Conservation (phyloP, 2,113 vertebrate species). For the Phaethon lepturus region DNA sequence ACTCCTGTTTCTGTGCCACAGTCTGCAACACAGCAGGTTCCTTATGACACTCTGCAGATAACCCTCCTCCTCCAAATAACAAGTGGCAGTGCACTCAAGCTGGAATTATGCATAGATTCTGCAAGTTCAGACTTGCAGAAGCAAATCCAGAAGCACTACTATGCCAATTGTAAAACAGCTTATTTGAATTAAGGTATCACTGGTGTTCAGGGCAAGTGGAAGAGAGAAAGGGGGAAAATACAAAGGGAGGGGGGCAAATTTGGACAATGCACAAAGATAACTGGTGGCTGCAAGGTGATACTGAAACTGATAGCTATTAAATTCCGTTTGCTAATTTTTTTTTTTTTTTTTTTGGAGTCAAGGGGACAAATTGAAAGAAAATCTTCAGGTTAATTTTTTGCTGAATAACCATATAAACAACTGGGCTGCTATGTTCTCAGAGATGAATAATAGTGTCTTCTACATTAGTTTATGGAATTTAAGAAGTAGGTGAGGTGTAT, state of each 20-base stretch:
- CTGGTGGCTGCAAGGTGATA: neutral
- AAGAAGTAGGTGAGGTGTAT: neutral
- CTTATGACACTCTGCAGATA: neutral
- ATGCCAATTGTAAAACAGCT: neutral
- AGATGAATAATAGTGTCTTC: neutral
- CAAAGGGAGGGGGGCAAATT: neutral
- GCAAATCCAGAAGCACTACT: slow-evolving; percentile 1
- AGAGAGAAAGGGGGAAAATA: neutral
- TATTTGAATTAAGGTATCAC: neutral
- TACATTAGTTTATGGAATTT: neutral
- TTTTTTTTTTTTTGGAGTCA: neutral
- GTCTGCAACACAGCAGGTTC: neutral
- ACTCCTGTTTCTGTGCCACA: neutral
- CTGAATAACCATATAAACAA: neutral
- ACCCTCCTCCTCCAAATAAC: neutral
- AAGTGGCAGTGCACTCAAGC: neutral
- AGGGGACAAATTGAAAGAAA: neutral
- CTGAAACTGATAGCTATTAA: neutral
- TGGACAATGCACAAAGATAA: neutral
- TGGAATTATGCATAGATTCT: neutral
- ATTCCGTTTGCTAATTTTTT: neutral
- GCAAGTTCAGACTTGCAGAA: neutral
- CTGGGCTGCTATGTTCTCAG: neutral
- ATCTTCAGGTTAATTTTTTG: neutral
- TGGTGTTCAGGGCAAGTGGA: neutral